Evolutionary conservation across 2,113 vertebrate genomes (phyloP).

Genomic region (Holacanthus passer): DNA sequence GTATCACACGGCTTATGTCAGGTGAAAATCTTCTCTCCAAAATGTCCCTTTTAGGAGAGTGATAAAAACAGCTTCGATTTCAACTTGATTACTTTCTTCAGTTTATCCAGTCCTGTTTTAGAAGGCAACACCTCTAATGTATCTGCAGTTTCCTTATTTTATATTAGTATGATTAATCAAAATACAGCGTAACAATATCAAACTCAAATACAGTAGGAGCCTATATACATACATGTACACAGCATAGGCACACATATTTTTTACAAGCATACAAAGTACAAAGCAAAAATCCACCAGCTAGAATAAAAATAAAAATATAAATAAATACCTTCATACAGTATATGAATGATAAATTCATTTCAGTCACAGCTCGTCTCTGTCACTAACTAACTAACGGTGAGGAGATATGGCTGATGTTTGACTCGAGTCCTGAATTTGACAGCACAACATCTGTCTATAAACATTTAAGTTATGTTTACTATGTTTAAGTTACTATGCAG

Average conservation of each 20-base stretch:
- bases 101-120: slow-evolving; percentile 7
- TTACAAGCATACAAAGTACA: slow-evolving; percentile 22
- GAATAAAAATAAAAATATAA: slow-evolving; percentile 24
- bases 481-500: slow-evolving; percentile 17
- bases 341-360: slow-evolving; percentile 2
- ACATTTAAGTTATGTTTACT: background rate
- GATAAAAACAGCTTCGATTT: slow-evolving; percentile 8
- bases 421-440: background rate
- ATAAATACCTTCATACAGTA: slow-evolving; percentile 57
- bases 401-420: slow-evolving; percentile 9
- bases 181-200: slow-evolving; percentile 16
- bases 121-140: background rate
- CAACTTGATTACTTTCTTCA: background rate
- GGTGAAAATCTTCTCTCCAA: background rate
- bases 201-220: background rate
- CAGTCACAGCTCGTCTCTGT: background rate
- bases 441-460: background rate
- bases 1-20: background rate
- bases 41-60: slow-evolving; percentile 33
- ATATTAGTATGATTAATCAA: background rate
- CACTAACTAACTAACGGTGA: background rate
- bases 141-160: background rate
- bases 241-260: slow-evolving; percentile 3
- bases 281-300: background rate
- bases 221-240: slow-evolving; percentile 35